Evolutionary conservation across 2,888 invertebrate genomes (phyloP).

Genomic region (Isotomurus palustris): DNA sequence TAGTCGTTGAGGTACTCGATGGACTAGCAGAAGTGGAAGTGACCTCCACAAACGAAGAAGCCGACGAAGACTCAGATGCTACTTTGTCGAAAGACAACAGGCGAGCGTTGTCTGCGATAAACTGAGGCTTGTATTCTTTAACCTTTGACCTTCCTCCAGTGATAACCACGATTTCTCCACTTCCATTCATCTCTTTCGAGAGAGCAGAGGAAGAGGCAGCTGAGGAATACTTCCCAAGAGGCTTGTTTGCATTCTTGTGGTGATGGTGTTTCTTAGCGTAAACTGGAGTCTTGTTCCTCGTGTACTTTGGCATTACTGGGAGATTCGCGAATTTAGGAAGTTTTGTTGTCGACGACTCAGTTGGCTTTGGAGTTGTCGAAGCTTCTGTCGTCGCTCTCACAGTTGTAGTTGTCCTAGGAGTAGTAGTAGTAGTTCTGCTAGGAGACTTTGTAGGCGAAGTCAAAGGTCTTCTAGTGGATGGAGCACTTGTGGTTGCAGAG

Average conservation of each 20-base stretch:
- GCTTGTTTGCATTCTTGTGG: slow-evolving; percentile 6
- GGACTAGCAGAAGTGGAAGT: slow-evolving; percentile 16
- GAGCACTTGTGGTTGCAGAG: slow-evolving; percentile 2
- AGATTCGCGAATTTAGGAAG: slow-evolving; percentile 29
- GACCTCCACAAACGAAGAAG: slow-evolving; percentile 2
- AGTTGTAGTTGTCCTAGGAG: slow-evolving; percentile 6
- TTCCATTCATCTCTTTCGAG: slow-evolving; percentile 30
- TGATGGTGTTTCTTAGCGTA: slow-evolving; percentile 29
- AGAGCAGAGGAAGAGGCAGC: slow-evolving; percentile 18
- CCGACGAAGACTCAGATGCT: slow-evolving; percentile 15
- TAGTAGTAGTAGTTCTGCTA: slow-evolving; percentile 13
- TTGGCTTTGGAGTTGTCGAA: slow-evolving; percentile 7
- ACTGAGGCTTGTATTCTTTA: slow-evolving; percentile 46
- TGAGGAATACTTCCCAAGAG: slow-evolving; percentile 24
- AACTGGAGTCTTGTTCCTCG: slow-evolving; percentile 35
- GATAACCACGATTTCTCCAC: slow-evolving; percentile 42
- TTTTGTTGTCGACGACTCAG: slow-evolving; percentile 17
- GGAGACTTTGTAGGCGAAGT: slow-evolving; percentile 12
- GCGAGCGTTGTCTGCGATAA: slow-evolving; percentile 39
- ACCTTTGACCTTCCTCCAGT: slow-evolving; percentile 43
- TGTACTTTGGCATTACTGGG: slow-evolving; percentile 42
- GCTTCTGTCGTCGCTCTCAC: slow-evolving; percentile 3
- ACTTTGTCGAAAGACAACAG: slow-evolving; percentile 44
- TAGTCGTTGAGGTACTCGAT: slow-evolving; percentile 25
- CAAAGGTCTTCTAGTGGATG: slow-evolving; percentile 11